Conservation (phyloP, 2,797 vertebrate genomes). For the Pachyuromys duprasi region DNA sequence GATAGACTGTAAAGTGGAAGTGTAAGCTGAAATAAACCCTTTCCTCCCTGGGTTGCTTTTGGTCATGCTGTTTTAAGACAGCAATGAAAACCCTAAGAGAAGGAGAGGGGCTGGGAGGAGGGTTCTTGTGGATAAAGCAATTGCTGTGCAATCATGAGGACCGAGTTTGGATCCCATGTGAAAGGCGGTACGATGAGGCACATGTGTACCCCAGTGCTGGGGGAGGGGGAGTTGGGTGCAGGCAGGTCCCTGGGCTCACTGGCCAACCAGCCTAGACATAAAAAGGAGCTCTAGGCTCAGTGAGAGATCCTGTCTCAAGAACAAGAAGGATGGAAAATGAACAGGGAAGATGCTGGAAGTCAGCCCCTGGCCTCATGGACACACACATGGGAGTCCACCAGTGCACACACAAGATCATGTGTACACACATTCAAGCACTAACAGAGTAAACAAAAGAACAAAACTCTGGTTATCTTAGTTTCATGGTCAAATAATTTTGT, state of each 20-base stretch:
- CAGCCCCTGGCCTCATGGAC: not conserved
- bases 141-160: not conserved
- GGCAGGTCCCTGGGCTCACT: not conserved
- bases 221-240: not conserved
- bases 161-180: not conserved
- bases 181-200: not conserved
- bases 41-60: not conserved
- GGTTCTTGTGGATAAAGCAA: not conserved
- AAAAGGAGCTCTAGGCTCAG: not conserved
- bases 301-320: not conserved
- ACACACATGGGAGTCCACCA: not conserved
- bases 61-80: not conserved
- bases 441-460: not conserved
- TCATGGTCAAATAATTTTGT: not conserved
- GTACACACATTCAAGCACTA: too few species aligned
- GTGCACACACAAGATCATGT: not conserved
- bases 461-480: constrained; percentile 10
- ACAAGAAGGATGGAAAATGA: not conserved
- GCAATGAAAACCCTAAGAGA: not conserved
- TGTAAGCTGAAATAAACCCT: not conserved
- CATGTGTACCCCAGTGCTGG: not conserved
- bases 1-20: not conserved
- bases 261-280: not conserved
- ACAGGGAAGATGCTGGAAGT: not conserved
- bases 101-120: not conserved